Evolutionary conservation across 2,888 invertebrate species (phyloP).

Genomic region (Caradrina clavipalpis): DNA sequence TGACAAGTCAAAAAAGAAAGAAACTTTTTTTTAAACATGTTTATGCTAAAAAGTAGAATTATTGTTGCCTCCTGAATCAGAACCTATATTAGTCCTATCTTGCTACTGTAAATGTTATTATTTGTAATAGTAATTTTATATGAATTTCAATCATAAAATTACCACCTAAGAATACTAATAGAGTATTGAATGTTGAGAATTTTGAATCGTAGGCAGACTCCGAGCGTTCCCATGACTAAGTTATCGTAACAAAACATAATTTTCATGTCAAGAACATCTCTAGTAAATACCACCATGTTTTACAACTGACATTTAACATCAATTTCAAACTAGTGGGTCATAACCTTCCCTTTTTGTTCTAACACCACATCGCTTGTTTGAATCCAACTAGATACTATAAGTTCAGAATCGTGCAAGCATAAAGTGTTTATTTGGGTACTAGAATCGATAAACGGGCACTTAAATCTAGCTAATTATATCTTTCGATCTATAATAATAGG

Average conservation of each 20-base stretch:
- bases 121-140: no score
- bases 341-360: conserved; percentile 29
- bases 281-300: not conserved
- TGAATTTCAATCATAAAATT: no score
- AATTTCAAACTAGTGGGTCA: conserved; percentile 11
- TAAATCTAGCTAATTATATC: conserved; percentile 25
- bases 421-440: conserved; percentile 18
- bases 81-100: no score
- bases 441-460: conserved; percentile 18
- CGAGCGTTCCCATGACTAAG: not conserved
- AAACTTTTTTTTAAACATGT: no score
- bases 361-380: conserved; percentile 15
- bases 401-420: conserved; percentile 52
- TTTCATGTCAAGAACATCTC: not conserved
- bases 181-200: not conserved
- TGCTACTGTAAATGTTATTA: no score
- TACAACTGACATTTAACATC: conserved; percentile 41
- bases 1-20: no score
- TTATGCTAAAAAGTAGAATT: no score
- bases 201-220: no score
- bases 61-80: no score
- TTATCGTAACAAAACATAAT: not conserved
- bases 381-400: conserved; percentile 28
- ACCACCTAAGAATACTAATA: no score
- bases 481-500: conserved; percentile 35